These are phyloP conservation scores for Drosophila quasianomalipes DNA, from an alignment of 2,888 invertebrate species.

Conservation along the genomic window DNA sequence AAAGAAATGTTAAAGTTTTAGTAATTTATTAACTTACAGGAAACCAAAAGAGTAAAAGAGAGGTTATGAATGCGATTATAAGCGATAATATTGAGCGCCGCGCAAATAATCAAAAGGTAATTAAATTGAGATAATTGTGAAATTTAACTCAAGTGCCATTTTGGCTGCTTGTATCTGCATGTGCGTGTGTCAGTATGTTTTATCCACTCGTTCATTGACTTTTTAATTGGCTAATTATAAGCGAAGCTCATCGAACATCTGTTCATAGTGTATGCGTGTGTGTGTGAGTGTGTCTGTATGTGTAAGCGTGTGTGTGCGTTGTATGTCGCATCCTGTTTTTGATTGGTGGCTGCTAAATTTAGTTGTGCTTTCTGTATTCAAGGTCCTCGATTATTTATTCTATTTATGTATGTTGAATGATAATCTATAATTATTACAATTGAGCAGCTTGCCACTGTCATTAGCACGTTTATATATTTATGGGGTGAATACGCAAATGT, in stretches of 20 bases:
- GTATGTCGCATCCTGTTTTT: not conserved
- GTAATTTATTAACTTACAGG: not conserved
- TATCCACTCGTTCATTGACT: slow-evolving; percentile 56
- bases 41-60: slow-evolving; percentile 5
- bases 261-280: not conserved
- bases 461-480: slow-evolving; percentile 51
- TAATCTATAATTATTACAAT: slow-evolving; percentile 52
- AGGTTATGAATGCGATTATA: slow-evolving; percentile 23
- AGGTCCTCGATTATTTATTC: slow-evolving; percentile 27
- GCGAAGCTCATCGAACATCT: slow-evolving; percentile 1
- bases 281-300: not conserved
- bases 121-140: slow-evolving; percentile 34
- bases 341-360: slow-evolving; percentile 35
- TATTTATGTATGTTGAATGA: slow-evolving; percentile 7
- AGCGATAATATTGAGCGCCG: slow-evolving; percentile 33
- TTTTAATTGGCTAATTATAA: slow-evolving; percentile 46
- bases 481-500: slow-evolving; percentile 1
- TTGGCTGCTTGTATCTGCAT: not conserved
- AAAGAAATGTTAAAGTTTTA: not conserved
- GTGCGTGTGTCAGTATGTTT: slow-evolving; percentile 10
- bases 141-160: slow-evolving; percentile 37
- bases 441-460: slow-evolving; percentile 33
- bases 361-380: slow-evolving; percentile 32
- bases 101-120: slow-evolving; percentile 50
- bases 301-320: not conserved